These are phyloP conservation scores for Ptilonorhynchus violaceus DNA, from an alignment of 2,113 vertebrate species.

Conservation along the genomic window DNA sequence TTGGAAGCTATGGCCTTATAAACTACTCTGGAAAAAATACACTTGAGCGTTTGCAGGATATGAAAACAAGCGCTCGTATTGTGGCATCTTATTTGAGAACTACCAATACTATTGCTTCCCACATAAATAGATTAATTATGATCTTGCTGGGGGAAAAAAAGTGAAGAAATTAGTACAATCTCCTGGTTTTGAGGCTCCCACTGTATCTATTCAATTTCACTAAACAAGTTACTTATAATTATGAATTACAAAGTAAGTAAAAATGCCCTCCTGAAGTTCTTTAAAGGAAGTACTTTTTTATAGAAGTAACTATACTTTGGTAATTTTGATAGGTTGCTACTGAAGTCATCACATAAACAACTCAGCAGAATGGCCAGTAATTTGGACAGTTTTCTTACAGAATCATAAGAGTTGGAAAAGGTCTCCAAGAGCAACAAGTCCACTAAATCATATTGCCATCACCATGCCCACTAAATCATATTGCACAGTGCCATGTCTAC, in stretches of 20 bases:
- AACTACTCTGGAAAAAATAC: neutral
- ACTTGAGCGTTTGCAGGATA: neutral
- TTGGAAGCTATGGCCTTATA: neutral
- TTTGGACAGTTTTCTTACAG: neutral
- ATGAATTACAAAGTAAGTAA: neutral
- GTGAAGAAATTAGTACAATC: neutral
- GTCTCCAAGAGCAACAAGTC: neutral
- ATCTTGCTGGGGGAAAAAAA: neutral
- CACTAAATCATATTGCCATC: too few relatives aligned
- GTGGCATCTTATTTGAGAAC: neutral
- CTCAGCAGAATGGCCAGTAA: neutral
- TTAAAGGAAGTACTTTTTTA: neutral
- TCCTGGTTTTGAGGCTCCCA: neutral
- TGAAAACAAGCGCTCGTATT: neutral
- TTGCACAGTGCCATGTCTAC: accelerated
- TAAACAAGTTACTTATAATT: neutral
- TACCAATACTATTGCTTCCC: neutral
- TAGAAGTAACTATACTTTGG: neutral
- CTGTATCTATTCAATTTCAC: neutral
- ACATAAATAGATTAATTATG: neutral
- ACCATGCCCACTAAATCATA: too few relatives aligned
- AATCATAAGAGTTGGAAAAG: neutral
- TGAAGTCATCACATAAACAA: neutral
- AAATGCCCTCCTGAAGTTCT: neutral
- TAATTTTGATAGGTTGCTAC: neutral